These are phyloP conservation scores for Sitta europaea DNA, from an alignment of 2,113 vertebrate genomes.

Conservation along the genomic window DNA sequence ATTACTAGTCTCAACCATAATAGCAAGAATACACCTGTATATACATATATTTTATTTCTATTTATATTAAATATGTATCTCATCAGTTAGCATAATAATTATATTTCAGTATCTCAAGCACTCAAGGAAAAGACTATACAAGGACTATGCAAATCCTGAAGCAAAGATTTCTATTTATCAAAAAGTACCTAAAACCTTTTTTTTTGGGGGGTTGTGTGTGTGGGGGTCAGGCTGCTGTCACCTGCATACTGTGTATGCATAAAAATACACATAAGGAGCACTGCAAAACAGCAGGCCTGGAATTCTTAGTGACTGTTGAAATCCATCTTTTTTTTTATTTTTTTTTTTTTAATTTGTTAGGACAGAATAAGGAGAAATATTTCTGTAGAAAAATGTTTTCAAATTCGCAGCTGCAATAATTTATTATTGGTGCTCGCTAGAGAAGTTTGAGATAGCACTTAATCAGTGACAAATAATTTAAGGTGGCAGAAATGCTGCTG, in stretches of 20 bases:
- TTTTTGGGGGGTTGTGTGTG: fast-evolving
- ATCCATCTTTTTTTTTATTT: neutral
- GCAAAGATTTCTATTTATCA: neutral
- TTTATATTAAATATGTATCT: conserved; percentile 33
- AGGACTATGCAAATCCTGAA: neutral
- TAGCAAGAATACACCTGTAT: conserved; percentile 11
- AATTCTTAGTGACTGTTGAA: neutral
- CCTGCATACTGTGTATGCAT: neutral
- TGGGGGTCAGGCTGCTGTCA: neutral
- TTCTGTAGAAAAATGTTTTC: neutral
- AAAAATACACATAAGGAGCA: neutral
- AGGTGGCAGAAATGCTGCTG: neutral
- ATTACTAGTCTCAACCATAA: neutral
- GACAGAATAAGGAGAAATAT: neutral
- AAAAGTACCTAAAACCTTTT: neutral
- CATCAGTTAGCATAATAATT: neutral
- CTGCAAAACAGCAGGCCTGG: neutral
- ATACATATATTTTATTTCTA: conserved; percentile 29
- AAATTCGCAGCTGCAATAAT: neutral
- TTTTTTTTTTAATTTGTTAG: neutral
- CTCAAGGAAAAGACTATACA: neutral
- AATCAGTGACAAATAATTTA: neutral
- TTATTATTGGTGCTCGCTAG: neutral
- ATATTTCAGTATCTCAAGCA: neutral
- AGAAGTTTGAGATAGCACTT: neutral